These are phyloP conservation scores for Pachydiplax longipennis DNA, from an alignment of 2,888 invertebrate species.

Conservation along the genomic window DNA sequence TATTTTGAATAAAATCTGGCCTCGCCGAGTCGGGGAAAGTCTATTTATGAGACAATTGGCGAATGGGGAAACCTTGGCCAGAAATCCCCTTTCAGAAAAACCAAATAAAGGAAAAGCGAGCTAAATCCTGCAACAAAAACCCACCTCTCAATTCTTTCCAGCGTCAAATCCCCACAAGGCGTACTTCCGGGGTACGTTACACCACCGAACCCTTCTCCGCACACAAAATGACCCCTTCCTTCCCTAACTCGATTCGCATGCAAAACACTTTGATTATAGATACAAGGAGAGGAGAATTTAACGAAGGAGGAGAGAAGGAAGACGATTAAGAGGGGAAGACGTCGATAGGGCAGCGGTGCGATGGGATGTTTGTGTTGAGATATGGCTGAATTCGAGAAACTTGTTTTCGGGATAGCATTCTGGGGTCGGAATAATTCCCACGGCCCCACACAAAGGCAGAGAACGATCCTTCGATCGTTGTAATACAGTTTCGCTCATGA, in stretches of 20 bases:
- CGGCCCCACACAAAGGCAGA: conserved; percentile 1
- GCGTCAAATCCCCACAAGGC: neutral
- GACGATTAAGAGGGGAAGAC: neutral
- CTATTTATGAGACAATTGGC: neutral
- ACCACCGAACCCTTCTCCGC: neutral
- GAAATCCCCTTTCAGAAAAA: conserved; percentile 1
- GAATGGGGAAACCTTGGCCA: neutral
- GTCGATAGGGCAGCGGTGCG: neutral
- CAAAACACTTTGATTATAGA: conserved; percentile 43
- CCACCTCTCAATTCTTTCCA: neutral
- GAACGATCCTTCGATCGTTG: neutral
- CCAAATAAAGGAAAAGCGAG: neutral
- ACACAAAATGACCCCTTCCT: neutral
- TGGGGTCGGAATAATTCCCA: conserved; percentile 39
- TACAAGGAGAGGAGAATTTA: conserved; percentile 18
- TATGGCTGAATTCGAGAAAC: conserved; percentile 9
- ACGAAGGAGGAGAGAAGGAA: neutral
- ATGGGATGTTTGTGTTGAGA: conserved; percentile 37
- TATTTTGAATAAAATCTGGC: neutral
- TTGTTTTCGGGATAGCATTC: conserved; percentile 22
- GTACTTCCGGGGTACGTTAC: neutral
- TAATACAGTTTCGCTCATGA: no score
- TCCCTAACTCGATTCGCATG: conserved; percentile 29
- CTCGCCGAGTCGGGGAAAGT: neutral
- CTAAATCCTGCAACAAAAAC: neutral